A percentile compares a stretch with the other conserved stretches of the same genome.
Evolutionary conservation across 2,113 vertebrate species (phyloP).

Genomic region (Malurus cyaneus): DNA sequence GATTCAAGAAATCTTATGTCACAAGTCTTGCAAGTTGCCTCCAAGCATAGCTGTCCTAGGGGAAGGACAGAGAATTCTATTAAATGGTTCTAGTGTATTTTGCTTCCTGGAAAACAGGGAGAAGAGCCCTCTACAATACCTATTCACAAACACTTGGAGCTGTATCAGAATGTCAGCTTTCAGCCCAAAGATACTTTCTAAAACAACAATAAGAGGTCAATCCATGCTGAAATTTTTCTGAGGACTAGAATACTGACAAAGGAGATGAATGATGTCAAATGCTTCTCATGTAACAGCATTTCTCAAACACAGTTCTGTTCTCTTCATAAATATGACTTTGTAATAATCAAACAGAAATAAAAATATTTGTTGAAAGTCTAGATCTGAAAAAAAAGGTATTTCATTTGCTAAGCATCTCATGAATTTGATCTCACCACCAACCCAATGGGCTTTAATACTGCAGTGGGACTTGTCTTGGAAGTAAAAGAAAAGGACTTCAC

Average conservation of each 20-base stretch:
- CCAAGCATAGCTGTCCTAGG: not conserved
- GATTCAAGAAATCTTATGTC: not conserved
- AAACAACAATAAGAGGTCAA: not conserved
- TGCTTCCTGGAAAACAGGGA: not conserved
- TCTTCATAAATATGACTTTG: not conserved
- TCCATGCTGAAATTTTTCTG: not conserved
- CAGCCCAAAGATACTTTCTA: not conserved
- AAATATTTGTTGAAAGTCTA: not conserved
- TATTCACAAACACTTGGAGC: not conserved
- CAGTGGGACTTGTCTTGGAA: not conserved
- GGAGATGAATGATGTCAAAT: not conserved
- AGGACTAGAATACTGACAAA: not conserved
- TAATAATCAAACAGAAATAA: not conserved
- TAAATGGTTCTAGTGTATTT: not conserved
- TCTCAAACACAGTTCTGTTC: not conserved
- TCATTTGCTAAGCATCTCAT: not conserved
- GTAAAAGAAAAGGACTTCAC: not conserved
- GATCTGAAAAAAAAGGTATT: not conserved
- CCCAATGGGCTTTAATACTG: not conserved
- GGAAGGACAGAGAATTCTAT: not conserved
- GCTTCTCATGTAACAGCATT: not conserved
- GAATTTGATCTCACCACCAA: not conserved
- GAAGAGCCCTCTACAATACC: not conserved
- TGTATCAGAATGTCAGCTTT: not conserved
- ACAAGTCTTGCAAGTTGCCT: not conserved